Evolutionary conservation across 37 sponge, comb jelly and placozoan species (phyloP), one percentile per base, ranked within the genome.

Genomic region (Aphrocallistes beatrix): DNA sequence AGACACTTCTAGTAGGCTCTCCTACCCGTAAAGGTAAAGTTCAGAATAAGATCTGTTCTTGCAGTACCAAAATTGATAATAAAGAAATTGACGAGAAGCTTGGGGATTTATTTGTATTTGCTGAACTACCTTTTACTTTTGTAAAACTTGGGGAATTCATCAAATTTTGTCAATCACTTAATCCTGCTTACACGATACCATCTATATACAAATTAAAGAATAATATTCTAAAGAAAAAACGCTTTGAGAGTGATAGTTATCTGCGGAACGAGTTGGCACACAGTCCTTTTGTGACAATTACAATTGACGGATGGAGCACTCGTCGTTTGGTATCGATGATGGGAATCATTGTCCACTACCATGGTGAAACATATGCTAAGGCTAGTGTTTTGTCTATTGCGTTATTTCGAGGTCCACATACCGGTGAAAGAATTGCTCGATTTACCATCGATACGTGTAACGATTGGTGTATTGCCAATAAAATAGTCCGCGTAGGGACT

Each of bases 31-130:
- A 13, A 25, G 28, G n/a, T 60, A 19, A 60, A 60, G 75, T 60
- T 60, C 10, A 60, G 17, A 32, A 60, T 3, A 60, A 60, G 34
- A 3, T 30, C n/a, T 60, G 75, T 60, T 28, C 75, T 19, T 25
- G n/a, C 10, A 30, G 75, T 25, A 19, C n/a, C 28, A 19, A 60
- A 60, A 25, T 30, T 8, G 75, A 60, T 60, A n/a, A n/a, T n/a
- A n/a, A n/a, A n/a, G 75, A 60, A 25, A 60, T 60, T 60, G 75
- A 60, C n/a, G 75, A 60, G 10, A 60, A 60, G n/a, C 75, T 60
- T 60, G 34, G 75, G n/a, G 75, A 60, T 30, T 60, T 32, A 13
- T 60, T 60, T 60, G n/a, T 60, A 25, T 25, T 19, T 60, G 75
- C 75, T 60, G 75, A 42, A 60, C 75, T 60, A 19, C 34, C 75